Evolutionary conservation across 2,888 invertebrate genomes (phyloP), one percentile per base, ranked within the genome.

Genomic region (Eucera pruinosa): DNA sequence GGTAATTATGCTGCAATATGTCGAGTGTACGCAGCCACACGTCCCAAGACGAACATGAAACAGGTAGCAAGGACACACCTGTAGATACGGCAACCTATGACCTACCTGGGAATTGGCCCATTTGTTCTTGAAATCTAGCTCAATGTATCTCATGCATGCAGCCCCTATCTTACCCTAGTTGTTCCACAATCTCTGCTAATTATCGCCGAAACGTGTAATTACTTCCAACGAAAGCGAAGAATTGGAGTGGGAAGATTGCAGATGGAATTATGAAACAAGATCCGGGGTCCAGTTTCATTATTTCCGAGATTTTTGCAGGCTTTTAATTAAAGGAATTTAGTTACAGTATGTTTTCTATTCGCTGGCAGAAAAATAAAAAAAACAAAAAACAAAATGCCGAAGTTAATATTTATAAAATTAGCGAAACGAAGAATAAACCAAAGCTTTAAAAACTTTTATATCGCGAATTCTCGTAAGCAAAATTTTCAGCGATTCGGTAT

Each of bases 51-150:
- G 72, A 50, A 30, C 68, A 77, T 72, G 72, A 72, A 79, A 60
- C 70, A 50, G 2, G 39, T 65, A 65, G 52, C 65, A 61, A 58
- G 61, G 61, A 52, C 48, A 36, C 58, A 57, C 39, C 66, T 68
- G 58, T 58, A 66, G 69, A 62, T 78, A 82, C 69, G 50, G 36
- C 71, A 39, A 78, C 55, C 65, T 78, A 82, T 60, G 74, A 75
- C 61, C 71, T 82, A 72, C 57, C 78, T 55, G 78, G 77, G 79
- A 77, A 77, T 77, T 79, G 55, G 65, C 55, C 65, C 77, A 65
- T 79, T 79, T 50, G 69, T 79, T 71, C 79, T 39, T 47, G 43
- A 50, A 72, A 73, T 77, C 68, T 72, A 57, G 20, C 18, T 23
- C 66, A 27, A 43, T 57, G 36, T 61, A 74, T 74, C 68, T 55